Conservation (phyloP, 1,140 invertebrate genomes). For the Tribolium castaneum region DNA sequence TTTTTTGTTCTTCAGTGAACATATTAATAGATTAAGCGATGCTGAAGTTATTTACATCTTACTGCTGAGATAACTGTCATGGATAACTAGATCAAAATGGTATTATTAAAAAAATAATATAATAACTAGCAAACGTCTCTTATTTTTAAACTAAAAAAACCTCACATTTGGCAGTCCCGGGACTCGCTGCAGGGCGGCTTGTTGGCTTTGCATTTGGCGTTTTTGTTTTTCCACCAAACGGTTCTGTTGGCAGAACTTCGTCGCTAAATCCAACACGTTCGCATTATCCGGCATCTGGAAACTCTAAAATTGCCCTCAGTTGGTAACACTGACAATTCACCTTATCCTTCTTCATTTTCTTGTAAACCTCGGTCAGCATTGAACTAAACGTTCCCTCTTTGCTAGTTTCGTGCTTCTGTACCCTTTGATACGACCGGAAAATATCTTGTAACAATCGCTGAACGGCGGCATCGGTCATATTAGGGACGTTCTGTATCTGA, state of each 20-base stretch:
- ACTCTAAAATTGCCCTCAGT: background rate
- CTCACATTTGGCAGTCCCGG: conserved; percentile 27
- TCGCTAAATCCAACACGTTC: conserved; percentile 63
- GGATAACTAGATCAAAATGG: too few relatives aligned
- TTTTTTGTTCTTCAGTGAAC: too few relatives aligned
- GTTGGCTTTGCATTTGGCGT: conserved; percentile 30
- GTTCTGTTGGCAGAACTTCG: conserved; percentile 64
- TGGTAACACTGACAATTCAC: conserved; percentile 52
- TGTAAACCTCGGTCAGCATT: conserved; percentile 72
- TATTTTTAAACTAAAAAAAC: background rate
- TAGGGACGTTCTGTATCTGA: conserved; percentile 59
- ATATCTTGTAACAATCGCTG: conserved; percentile 70
- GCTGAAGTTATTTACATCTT: too few relatives aligned
- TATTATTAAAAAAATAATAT: too few relatives aligned
- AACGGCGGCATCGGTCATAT: conserved; percentile 51
- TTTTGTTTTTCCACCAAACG: conserved; percentile 57
- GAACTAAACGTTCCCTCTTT: conserved; percentile 69
- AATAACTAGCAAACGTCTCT: too few relatives aligned
- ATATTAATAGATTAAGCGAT: too few relatives aligned
- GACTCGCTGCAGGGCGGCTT: conserved; percentile 2
- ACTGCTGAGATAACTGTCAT: too few relatives aligned
- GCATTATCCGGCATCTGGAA: conserved; percentile 58
- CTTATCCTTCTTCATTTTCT: conserved; percentile 65
- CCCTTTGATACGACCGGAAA: conserved; percentile 71
- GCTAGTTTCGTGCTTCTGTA: conserved; percentile 70